A percentile compares a stretch with the other conserved stretches of the same genome.
Conservation (phyloP, 37 sponge, comb jelly and placozoan genomes). For the Crambe crambe region DNA sequence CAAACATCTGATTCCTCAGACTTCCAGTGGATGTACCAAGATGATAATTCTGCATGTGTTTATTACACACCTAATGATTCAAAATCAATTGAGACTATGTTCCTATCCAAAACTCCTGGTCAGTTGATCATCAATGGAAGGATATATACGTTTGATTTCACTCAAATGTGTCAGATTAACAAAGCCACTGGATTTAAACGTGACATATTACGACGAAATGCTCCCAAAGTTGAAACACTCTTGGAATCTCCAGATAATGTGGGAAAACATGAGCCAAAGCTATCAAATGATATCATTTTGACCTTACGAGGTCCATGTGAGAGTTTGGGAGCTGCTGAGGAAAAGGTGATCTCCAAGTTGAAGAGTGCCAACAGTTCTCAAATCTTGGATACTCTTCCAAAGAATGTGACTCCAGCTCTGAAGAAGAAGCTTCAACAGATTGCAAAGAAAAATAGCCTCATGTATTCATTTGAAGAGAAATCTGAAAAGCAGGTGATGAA, state of each 20-base stretch:
- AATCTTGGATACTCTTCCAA: background rate
- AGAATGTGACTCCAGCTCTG: background rate
- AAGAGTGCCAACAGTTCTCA: slow-evolving; percentile 1
- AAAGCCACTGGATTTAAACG: slow-evolving; percentile 22
- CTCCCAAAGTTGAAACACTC: background rate
- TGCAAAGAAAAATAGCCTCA: slow-evolving; percentile 8
- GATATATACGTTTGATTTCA: slow-evolving; percentile 50
- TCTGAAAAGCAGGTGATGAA: slow-evolving; percentile 8
- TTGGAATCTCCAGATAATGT: background rate
- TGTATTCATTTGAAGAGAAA: background rate
- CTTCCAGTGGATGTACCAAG: slow-evolving; percentile 58
- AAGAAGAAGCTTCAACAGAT: slow-evolving; percentile 35
- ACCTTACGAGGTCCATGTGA: slow-evolving; percentile 44
- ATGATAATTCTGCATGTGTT: slow-evolving; percentile 12
- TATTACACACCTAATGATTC: slow-evolving; percentile 46
- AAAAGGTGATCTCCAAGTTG: slow-evolving; percentile 8
- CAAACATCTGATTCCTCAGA: slow-evolving; percentile 5
- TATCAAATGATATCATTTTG: background rate
- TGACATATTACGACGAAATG: slow-evolving; percentile 6
- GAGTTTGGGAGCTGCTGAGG: slow-evolving; percentile 18
- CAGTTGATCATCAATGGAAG: slow-evolving; percentile 20
- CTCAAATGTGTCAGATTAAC: slow-evolving; percentile 58
- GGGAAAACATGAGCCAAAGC: background rate
- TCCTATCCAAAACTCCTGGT: slow-evolving; percentile 10
- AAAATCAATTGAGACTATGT: slow-evolving; percentile 52